These are phyloP conservation scores for Chrysopilus asiliformis DNA, from an alignment of 2,888 invertebrate genomes.

Conservation along the genomic window DNA sequence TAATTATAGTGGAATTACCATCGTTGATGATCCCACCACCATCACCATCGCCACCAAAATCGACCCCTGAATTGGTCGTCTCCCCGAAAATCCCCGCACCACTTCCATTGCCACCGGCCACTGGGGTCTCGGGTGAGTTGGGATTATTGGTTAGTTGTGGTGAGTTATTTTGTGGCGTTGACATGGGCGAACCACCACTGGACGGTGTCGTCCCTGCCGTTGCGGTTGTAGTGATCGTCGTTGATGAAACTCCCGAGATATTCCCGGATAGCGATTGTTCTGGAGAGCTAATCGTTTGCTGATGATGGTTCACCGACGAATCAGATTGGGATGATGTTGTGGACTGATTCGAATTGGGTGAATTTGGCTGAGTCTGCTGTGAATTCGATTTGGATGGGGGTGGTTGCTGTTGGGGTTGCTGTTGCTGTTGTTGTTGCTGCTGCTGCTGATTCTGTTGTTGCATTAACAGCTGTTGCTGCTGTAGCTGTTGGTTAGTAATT, in stretches of 20 bases:
- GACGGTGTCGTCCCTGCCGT: constrained; percentile 28
- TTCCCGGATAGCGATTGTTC: constrained; percentile 20
- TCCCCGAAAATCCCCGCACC: no score
- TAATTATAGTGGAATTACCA: not conserved
- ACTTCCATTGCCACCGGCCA: not conserved
- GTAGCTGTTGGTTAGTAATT: constrained; percentile 42
- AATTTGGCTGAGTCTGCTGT: constrained; percentile 21
- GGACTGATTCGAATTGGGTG: constrained; percentile 13
- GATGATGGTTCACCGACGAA: constrained; percentile 14
- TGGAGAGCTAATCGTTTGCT: constrained; percentile 12
- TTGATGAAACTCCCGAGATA: constrained; percentile 13
- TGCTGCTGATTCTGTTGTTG: constrained; percentile 41
- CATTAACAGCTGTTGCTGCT: constrained; percentile 27
- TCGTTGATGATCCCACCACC: not conserved
- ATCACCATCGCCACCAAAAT: no score
- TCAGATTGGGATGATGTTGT: constrained; percentile 28
- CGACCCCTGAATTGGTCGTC: no score
- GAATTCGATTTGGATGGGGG: constrained; percentile 39
- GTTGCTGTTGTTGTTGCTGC: constrained; percentile 34
- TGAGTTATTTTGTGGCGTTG: constrained; percentile 33
- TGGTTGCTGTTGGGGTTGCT: constrained; percentile 39
- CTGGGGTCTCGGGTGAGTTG: constrained; percentile 19
- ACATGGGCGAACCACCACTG: constrained; percentile 25
- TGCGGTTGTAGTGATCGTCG: constrained; percentile 11
- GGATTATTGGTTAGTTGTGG: constrained; percentile 34